Conservation (phyloP, 1,140 invertebrate genomes). For the Dermatophagoides farinae region DNA sequence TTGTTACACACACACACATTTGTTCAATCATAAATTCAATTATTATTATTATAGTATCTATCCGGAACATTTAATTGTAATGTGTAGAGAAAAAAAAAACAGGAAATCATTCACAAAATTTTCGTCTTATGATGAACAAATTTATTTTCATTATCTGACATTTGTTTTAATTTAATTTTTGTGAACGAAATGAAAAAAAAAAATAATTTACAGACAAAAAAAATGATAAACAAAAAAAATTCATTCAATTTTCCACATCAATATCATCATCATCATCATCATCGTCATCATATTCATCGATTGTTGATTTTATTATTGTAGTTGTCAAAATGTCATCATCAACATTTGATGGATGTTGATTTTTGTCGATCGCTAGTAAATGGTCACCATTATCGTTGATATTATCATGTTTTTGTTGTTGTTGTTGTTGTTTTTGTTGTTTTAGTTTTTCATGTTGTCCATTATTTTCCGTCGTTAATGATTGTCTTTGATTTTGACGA, state of each 20-base stretch:
- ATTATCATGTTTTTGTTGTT: background rate
- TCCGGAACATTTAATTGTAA: too few species aligned
- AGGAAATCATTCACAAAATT: background rate
- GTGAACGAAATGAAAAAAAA: background rate
- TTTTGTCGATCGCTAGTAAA: background rate
- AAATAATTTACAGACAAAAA: background rate
- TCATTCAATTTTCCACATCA: background rate
- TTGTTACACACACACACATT: too few species aligned
- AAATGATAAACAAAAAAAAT: too few species aligned
- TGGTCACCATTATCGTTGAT: background rate
- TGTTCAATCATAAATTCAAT: too few species aligned
- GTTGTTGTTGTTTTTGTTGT: background rate
- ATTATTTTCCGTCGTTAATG: background rate
- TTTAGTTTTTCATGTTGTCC: background rate
- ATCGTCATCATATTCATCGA: background rate
- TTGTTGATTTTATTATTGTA: background rate
- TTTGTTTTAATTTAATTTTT: background rate
- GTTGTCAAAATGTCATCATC: background rate
- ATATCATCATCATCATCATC: constrained; percentile 1
- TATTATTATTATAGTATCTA: too few species aligned
- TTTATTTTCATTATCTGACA: background rate
- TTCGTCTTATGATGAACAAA: background rate
- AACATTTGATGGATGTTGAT: background rate
- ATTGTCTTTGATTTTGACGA: too few species aligned
- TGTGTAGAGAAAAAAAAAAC: too few species aligned